Base-by-base conservation (phyloP, 2,797 vertebrate species). In the Numenius phaeopus region DNA sequence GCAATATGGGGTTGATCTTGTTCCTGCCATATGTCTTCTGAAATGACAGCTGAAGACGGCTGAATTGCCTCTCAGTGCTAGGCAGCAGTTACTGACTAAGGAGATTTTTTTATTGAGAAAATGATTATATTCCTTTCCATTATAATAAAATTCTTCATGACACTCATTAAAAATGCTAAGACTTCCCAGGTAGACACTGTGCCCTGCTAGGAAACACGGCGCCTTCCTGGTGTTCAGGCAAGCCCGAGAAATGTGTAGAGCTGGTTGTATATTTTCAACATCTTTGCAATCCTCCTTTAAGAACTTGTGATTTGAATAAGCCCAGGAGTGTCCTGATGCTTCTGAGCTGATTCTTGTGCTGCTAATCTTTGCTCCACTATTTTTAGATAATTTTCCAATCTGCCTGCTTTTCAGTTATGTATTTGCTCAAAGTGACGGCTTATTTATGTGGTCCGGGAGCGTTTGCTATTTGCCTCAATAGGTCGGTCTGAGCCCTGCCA, bases 311-410 rank as follows among this genome's bases (percentile, higher is more conserved):
- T 88, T 91, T 90, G 61, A 94, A 93, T 81, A 96, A 94, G 69
- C 61, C 91, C 76, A 88, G 88, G 72, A 94, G 61, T 69, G 65
- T 75, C 89, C 86, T 96, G 88, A 88, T 90, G 90, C 70, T 93
- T 95, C 85, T 83, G 90, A 92, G 89, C 87, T 85, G 89, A 94
- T 70, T 87, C 91, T 87, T 87, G 46, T 47, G 70, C 87, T 73
- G 94, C 91, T 96, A 94, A 96, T 95, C 94, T 94, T 94, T 82
- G 59, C 89, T 94, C 64, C 66, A 77, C 95, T 96, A 92, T 92
- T 95, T 96, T 97, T 94, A 92, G 94, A 76, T 76, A 62, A 72
- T 94, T 95, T 94, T 91, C 76, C 64, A 80, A 89, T 87, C 93
- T 91, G 87, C 78, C 52, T 92, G 78, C 87, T 89, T 95, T 95